Percentiles rank a stretch among this genome's conserved stretches.
Evolutionary conservation across 2,888 invertebrate genomes (phyloP).

Genomic region (Hyalella azteca): DNA sequence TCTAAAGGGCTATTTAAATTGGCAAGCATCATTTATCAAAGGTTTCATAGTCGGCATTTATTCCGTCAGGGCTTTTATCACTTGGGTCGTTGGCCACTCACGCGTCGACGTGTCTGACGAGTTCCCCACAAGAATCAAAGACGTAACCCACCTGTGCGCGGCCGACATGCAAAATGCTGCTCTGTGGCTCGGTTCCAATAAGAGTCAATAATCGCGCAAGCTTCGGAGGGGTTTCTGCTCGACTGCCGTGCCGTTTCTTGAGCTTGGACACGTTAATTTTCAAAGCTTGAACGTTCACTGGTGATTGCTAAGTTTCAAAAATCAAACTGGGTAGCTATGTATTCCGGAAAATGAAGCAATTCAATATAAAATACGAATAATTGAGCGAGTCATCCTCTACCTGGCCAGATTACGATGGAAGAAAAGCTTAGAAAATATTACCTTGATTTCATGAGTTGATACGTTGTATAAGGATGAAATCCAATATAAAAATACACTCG

Average conservation of each 20-base stretch:
- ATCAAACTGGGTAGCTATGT: neutral
- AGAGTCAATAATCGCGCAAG: neutral
- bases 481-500: too few relatives aligned
- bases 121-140: neutral
- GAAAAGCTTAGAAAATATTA: too few relatives aligned
- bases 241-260: neutral
- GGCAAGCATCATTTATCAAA: constrained; percentile 37
- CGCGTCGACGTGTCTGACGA: constrained; percentile 17
- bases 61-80: constrained; percentile 37
- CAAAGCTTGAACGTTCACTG: neutral
- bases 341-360: constrained; percentile 8
- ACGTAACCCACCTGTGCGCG: neutral
- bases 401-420: too few relatives aligned
- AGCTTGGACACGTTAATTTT: constrained; percentile 27
- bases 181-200: neutral
- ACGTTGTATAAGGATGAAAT: too few relatives aligned
- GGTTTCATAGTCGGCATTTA: constrained; percentile 36
- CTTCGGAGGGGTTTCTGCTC: neutral
- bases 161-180: neutral
- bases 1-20: constrained; percentile 37
- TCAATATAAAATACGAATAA: neutral
- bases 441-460: too few relatives aligned
- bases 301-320: neutral
- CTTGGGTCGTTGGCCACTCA: constrained; percentile 36
- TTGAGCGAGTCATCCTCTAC: neutral